These are phyloP conservation scores for Varecia variegata DNA, from an alignment of 2,797 vertebrate genomes.

Conservation along the genomic window DNA sequence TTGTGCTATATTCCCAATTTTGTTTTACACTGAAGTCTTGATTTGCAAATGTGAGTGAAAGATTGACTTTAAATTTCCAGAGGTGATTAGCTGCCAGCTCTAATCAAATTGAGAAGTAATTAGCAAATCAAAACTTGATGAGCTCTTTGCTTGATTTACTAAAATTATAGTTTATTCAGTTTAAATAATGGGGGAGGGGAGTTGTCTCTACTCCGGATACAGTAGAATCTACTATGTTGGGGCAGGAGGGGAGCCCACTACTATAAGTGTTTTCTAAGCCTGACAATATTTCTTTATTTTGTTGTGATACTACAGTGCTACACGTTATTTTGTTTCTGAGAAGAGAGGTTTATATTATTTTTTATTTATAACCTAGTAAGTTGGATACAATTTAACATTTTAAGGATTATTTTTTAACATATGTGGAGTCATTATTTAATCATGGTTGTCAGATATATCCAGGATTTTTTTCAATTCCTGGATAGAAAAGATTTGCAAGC, in stretches of 20 bases:
- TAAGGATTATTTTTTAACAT: not conserved
- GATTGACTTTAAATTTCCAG: conserved; percentile 87
- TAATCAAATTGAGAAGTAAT: conserved; percentile 92
- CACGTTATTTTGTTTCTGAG: not conserved
- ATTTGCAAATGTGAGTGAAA: conserved; percentile 87
- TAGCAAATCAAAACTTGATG: conserved; percentile 91
- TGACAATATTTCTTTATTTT: not conserved
- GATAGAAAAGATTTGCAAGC: not conserved
- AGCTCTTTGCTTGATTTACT: conserved; percentile 89
- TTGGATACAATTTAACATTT: conserved; percentile 57
- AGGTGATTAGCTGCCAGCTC: conserved; percentile 89
- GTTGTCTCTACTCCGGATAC: conserved; percentile 69
- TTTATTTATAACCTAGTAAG: not conserved
- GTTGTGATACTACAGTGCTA: not conserved
- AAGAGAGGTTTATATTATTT: not conserved
- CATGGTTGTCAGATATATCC: not conserved
- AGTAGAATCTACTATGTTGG: conserved; percentile 34
- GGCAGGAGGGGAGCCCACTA: not conserved
- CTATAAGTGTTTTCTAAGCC: not conserved
- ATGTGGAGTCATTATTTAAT: not conserved
- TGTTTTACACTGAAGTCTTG: conserved; percentile 75
- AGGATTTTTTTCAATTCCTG: not conserved
- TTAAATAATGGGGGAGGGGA: conserved; percentile 89
- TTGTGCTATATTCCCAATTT: conserved; percentile 64
- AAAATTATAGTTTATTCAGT: conserved; percentile 89